Evolutionary conservation across 2,797 vertebrate genomes (phyloP).

Genomic region (Nothura maculosa): DNA sequence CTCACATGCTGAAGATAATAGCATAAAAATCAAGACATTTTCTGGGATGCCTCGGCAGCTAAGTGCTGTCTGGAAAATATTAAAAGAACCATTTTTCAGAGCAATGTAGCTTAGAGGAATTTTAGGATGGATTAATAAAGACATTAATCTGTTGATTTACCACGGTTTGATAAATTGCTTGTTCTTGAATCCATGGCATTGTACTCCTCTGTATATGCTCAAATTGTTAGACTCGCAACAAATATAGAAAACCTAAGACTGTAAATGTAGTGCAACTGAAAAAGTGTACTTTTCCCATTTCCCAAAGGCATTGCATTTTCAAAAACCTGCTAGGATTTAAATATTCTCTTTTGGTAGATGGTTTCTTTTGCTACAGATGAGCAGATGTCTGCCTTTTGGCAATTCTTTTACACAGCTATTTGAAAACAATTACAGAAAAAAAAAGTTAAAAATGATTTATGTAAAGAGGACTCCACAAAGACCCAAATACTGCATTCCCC

Average conservation of each 20-base stretch:
- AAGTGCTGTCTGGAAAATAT: conserved; percentile 37
- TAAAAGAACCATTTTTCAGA: conserved; percentile 41
- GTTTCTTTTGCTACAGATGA: conserved; percentile 25
- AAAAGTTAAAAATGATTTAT: conserved; percentile 25
- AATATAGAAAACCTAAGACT: background rate
- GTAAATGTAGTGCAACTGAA: background rate
- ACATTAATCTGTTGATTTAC: conserved; percentile 31
- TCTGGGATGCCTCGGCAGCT: conserved; percentile 45
- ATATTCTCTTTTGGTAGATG: conserved; percentile 43
- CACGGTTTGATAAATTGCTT: conserved; percentile 34
- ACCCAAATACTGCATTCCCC: background rate
- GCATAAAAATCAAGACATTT: conserved; percentile 37
- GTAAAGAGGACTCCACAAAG: background rate
- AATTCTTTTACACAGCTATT: conserved; percentile 39
- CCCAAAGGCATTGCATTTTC: conserved; percentile 26
- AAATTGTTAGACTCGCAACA: background rate
- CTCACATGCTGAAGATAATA: conserved; percentile 33
- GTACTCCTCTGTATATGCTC: background rate
- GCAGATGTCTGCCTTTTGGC: conserved; percentile 65
- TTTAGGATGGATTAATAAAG: conserved; percentile 24
- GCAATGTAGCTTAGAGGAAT: conserved; percentile 28
- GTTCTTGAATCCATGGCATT: conserved; percentile 24
- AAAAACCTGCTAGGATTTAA: conserved; percentile 43
- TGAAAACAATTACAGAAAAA: conserved; percentile 66
- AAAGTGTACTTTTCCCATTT: background rate